These are phyloP conservation scores for Hapalemur alaotrensis DNA, from an alignment of 2,797 vertebrate genomes.

Conservation along the genomic window DNA sequence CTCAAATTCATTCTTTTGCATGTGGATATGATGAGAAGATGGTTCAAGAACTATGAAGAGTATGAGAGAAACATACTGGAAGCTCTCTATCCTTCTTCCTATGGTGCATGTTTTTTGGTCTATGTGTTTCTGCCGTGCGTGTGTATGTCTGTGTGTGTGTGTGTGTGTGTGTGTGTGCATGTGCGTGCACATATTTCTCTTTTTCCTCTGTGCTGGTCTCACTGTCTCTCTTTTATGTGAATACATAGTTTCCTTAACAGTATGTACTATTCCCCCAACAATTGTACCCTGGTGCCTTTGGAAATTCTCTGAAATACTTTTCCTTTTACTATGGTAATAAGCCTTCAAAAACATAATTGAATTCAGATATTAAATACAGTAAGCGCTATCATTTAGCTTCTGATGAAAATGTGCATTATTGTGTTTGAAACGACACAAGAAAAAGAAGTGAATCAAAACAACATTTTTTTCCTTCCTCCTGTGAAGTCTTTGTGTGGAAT, in stretches of 20 bases:
- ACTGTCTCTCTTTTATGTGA: constrained; percentile 52
- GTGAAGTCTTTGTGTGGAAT: constrained; percentile 69
- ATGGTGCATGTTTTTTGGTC: neutral
- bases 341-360: constrained; percentile 75
- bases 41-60: no score
- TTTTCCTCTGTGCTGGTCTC: neutral
- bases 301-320: constrained; percentile 73
- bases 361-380: constrained; percentile 79
- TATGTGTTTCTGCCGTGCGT: neutral
- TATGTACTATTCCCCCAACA: constrained; percentile 10
- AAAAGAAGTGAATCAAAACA: constrained; percentile 56
- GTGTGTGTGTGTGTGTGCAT: neutral
- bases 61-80: fast-evolving
- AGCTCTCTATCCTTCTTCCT: neutral
- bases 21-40: neutral
- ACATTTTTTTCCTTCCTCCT: constrained; percentile 9
- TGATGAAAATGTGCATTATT: constrained; percentile 75
- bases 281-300: constrained; percentile 64
- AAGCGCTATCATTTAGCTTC: constrained; percentile 73
- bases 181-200: neutral
- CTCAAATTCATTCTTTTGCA: neutral
- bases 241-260: constrained; percentile 60
- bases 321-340: constrained; percentile 76
- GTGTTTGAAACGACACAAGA: constrained; percentile 62
- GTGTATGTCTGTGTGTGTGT: no score